Evolutionary conservation across 2,113 vertebrate species (phyloP), one percentile per base, ranked within the genome.

Genomic region (Nibea albiflora): DNA sequence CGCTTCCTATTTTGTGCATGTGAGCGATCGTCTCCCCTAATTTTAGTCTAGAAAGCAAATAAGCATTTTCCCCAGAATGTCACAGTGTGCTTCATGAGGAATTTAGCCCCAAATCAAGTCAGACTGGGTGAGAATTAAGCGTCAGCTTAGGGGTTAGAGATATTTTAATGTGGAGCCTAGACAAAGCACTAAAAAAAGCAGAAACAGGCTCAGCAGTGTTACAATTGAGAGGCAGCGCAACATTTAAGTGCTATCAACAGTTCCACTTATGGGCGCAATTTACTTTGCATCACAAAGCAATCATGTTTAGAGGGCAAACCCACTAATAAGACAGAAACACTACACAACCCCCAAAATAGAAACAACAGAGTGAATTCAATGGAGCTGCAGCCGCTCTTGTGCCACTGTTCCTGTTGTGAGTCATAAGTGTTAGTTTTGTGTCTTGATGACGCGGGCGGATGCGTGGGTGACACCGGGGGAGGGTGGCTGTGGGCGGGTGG

Each of bases 231-330:
- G 73, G 39, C 52, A 49, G 54, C 9, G 8, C 52, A 62, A 73
- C 56, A 52, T 60, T 71, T 35, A 22, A 82, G 84, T 39, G 71
- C 66, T 11, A 52, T 64, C 61, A 77, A 63, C 68, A 79, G 20
- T 9, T 62, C 88, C 85, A 83, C 86, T 83, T 79, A 82, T 19
- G 62, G 63, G 64, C 11, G 56, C 65, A 84, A 83, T 93, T 93
- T 82, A 84, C 64, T 92, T 87, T 80, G 90, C 92, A 92, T 94
- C 86, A 90, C 85, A 90, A 90, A 86, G 73, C 78, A 70, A 85
- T 80, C 60, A 39, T 84, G 83, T 46, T 70, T 54, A 80, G 78
- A 91, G 70, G 61, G 68, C 73, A 81, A 71, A 73, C 47, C 74
- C 73, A 62, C 78, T 85, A 76, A 78, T 77, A 74, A 86, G 82